Evolutionary conservation across 1,140 invertebrate genomes (phyloP).

Genomic region (Lepidostoma basale): DNA sequence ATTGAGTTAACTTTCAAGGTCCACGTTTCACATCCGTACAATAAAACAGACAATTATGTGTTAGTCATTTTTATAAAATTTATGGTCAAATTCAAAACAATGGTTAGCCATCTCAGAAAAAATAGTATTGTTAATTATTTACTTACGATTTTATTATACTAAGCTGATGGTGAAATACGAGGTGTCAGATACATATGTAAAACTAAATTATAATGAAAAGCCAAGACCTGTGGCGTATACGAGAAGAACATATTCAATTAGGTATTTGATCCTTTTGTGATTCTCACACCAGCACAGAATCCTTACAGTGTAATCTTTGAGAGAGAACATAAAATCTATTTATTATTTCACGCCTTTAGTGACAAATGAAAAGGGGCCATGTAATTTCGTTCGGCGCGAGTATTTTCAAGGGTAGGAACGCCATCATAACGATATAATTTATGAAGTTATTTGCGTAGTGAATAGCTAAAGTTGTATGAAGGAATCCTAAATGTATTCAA

Average conservation of each 20-base stretch:
- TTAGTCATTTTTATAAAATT: too few species aligned
- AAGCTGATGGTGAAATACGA: background rate
- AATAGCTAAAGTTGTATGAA: background rate
- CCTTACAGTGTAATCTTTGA: background rate
- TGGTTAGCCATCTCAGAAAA: too few species aligned
- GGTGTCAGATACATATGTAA: background rate
- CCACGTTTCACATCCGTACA: too few species aligned
- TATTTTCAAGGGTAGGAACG: background rate
- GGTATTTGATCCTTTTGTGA: background rate
- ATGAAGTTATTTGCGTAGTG: background rate
- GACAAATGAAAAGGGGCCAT: too few species aligned
- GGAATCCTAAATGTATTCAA: background rate
- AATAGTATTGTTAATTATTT: too few species aligned
- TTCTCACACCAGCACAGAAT: too few species aligned
- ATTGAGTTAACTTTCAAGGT: too few species aligned
- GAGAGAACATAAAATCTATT: background rate
- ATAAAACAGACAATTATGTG: too few species aligned
- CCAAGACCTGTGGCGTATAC: background rate
- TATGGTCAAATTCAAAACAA: too few species aligned
- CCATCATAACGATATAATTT: background rate
- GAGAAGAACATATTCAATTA: background rate
- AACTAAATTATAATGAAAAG: background rate
- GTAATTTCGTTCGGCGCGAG: too few species aligned
- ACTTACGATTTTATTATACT: background rate
- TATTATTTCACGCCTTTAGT: background rate